A percentile compares a stretch with the other conserved stretches of the same genome.
Evolutionary conservation across 2,797 vertebrate species (phyloP).

Genomic region (Bovichtus variegatus): DNA sequence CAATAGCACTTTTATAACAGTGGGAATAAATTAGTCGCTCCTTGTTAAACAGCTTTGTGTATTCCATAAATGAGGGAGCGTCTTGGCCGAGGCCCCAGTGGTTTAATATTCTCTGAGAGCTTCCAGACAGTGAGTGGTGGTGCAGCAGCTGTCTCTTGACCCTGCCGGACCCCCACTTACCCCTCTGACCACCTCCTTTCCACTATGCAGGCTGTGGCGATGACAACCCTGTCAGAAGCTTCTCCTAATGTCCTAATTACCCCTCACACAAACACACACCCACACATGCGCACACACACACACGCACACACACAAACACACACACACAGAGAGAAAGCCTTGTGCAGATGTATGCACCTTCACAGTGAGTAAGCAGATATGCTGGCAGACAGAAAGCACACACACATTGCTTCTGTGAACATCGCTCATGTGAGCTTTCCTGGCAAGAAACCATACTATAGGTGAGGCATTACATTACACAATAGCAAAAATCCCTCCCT

Average conservation of each 20-base stretch:
- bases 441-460: constrained; percentile 48
- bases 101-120: constrained; percentile 84
- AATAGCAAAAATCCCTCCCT: constrained; percentile 63
- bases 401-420: constrained; percentile 32
- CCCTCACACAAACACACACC: constrained; percentile 37
- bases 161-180: constrained; percentile 76
- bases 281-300: constrained; percentile 27
- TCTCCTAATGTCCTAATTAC: constrained; percentile 88
- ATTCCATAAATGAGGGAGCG: constrained; percentile 66
- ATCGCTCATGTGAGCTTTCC: constrained; percentile 55
- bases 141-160: constrained; percentile 84
- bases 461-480: constrained; percentile 55
- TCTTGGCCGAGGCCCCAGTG: constrained; percentile 71
- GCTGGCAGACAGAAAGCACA: constrained; percentile 43
- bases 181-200: constrained; percentile 81
- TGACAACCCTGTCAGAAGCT: constrained; percentile 86
- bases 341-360: constrained; percentile 43
- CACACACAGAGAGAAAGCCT: constrained; percentile 20
- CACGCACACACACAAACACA: constrained; percentile 25
- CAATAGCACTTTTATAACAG: constrained; percentile 55
- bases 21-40: constrained; percentile 65
- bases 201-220: constrained; percentile 79
- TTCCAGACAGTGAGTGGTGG: constrained; percentile 83
- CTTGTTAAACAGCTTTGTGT: constrained; percentile 62
- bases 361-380: constrained; percentile 69